These are phyloP conservation scores for Athrips mouffetella DNA, from an alignment of 2,888 invertebrate genomes.

Conservation along the genomic window DNA sequence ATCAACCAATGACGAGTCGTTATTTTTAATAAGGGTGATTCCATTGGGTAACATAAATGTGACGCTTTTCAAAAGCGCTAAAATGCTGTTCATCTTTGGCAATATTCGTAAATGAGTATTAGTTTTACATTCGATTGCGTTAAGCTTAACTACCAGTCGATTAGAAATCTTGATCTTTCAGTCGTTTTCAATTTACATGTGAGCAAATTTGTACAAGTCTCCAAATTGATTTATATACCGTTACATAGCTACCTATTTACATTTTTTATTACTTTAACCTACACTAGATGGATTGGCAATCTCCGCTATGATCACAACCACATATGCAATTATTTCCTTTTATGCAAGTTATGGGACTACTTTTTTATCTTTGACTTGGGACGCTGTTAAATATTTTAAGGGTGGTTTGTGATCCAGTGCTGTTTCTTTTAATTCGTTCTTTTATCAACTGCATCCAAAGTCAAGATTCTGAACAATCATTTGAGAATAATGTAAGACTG, in stretches of 20 bases:
- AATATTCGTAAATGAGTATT: background rate
- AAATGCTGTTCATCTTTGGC: background rate
- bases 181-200: slow-evolving; percentile 74
- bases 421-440: background rate
- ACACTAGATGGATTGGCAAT: slow-evolving; percentile 70
- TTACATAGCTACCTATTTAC: slow-evolving; percentile 63
- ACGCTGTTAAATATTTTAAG: slow-evolving; percentile 1
- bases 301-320: slow-evolving; percentile 75
- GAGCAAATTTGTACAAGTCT: slow-evolving; percentile 77
- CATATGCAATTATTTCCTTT: slow-evolving; percentile 63
- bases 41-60: background rate
- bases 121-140: background rate
- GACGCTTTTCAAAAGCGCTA: background rate
- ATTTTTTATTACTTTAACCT: slow-evolving; percentile 42
- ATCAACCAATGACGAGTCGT: background rate
- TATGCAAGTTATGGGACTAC: slow-evolving; percentile 31
- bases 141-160: slow-evolving; percentile 66
- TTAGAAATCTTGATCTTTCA: slow-evolving; percentile 69
- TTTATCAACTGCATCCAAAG: background rate
- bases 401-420: background rate
- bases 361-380: slow-evolving; percentile 12
- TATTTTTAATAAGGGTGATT: background rate
- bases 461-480: slow-evolving; percentile 18
- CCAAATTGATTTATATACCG: slow-evolving; percentile 67
- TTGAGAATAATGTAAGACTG: slow-evolving; percentile 43